phyloP scores from a whole-genome alignment of 2,113 vertebrate genomes.

The Solenodon paradoxus region DNA sequence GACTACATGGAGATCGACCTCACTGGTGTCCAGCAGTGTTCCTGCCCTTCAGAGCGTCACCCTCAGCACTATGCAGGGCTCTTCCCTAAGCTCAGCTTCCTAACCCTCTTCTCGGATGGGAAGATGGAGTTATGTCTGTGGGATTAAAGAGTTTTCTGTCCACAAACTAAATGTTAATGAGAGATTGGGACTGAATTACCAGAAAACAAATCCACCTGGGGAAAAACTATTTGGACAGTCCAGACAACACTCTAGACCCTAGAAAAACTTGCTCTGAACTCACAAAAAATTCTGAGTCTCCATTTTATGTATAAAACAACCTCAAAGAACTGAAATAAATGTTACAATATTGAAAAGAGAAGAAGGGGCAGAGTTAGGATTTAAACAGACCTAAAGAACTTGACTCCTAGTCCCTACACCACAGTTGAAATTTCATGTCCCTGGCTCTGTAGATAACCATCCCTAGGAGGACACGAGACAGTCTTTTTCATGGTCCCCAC shows the following conservation, averaged over 20 bases:
- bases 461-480: not conserved
- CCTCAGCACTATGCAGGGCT: not conserved
- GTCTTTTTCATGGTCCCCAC: not conserved
- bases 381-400: not conserved
- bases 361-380: not conserved
- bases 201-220: not conserved
- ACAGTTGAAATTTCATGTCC: not conserved
- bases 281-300: not conserved
- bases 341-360: not conserved
- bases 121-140: not conserved
- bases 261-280: not conserved
- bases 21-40: not conserved
- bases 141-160: not conserved
- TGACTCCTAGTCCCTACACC: not conserved
- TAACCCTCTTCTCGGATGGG: not conserved
- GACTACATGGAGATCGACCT: not conserved
- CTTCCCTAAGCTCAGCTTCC: not conserved
- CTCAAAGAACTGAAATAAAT: not conserved
- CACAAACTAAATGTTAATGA: conserved; percentile 26
- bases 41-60: not conserved
- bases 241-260: not conserved
- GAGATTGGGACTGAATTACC: not conserved
- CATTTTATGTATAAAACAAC: not conserved
- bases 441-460: not conserved
- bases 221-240: not conserved